Evolutionary conservation across 2,888 invertebrate species (phyloP).

Genomic region (Zonitis immaculata): DNA sequence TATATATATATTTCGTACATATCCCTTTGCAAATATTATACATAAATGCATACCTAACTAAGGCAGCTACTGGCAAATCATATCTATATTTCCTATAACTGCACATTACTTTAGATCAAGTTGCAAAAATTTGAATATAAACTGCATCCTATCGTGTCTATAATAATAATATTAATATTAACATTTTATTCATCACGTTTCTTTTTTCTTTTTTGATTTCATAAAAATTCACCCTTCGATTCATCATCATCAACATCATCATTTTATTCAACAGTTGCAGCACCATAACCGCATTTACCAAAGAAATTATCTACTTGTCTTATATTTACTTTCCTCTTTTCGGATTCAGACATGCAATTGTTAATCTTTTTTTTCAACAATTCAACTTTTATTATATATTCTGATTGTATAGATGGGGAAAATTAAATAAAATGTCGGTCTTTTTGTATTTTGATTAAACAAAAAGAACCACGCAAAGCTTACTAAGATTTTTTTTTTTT

Average conservation of each 20-base stretch:
- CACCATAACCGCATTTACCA: no score
- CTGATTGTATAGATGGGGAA: conserved; percentile 38
- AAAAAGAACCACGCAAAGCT: no score
- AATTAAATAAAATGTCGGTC: conserved; percentile 41
- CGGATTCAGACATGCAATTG: conserved; percentile 41
- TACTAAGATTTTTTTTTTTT: no score
- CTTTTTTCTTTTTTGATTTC: conserved; percentile 1
- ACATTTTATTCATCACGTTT: background rate
- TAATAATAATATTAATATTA: conserved; percentile 19
- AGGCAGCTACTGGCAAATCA: conserved; percentile 41
- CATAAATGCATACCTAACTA: conserved; percentile 42
- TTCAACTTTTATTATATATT: conserved; percentile 37
- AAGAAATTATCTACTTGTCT: conserved; percentile 46
- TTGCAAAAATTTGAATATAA: conserved; percentile 43
- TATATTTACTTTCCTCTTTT: conserved; percentile 40
- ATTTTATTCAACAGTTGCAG: conserved; percentile 42
- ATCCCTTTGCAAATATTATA: conserved; percentile 40
- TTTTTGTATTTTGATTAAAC: conserved; percentile 34
- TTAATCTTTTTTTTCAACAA: conserved; percentile 38
- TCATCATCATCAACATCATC: no score
- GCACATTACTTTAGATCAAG: conserved; percentile 36
- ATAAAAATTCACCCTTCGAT: conserved; percentile 26
- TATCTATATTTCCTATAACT: conserved; percentile 37
- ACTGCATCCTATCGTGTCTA: conserved; percentile 38
- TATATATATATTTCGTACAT: no score